Conservation (phyloP, 2,797 vertebrate species). For the Microctenopoma lineatum region DNA sequence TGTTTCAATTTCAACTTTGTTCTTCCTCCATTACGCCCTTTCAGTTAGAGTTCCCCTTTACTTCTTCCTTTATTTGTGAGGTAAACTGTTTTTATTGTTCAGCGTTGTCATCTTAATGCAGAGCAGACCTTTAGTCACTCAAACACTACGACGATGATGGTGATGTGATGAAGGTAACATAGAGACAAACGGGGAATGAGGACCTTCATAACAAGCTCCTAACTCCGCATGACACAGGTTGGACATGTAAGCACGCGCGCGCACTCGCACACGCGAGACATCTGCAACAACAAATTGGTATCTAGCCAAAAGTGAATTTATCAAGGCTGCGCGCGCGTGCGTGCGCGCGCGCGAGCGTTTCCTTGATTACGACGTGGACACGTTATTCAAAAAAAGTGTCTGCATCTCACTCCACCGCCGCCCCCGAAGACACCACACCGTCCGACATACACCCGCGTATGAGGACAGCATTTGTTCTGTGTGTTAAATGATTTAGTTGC, state of each 20-base stretch:
- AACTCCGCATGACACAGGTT: neutral
- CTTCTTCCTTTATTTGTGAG: slow-evolving; percentile 26
- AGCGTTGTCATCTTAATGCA: neutral
- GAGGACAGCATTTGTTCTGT: too few species aligned
- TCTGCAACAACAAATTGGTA: neutral
- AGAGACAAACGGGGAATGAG: neutral
- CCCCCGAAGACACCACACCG: slow-evolving; percentile 19
- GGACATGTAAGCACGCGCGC: neutral
- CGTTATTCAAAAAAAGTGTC: slow-evolving; percentile 34
- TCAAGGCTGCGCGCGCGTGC: neutral
- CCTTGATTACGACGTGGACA: slow-evolving; percentile 54
- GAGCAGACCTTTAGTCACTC: neutral
- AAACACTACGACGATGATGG: neutral
- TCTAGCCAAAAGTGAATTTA: neutral
- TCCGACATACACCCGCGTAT: neutral
- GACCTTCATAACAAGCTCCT: neutral
- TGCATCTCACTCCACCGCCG: slow-evolving; percentile 27
- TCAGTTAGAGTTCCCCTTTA: slow-evolving; percentile 46
- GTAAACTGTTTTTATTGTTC: slow-evolving; percentile 2
- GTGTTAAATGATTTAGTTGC: neutral
- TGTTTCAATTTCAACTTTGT: neutral
- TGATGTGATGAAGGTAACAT: neutral
- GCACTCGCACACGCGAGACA: neutral
- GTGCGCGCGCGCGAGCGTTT: slow-evolving; percentile 16
- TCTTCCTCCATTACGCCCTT: neutral